Conservation (phyloP, 2,113 vertebrate species). For the Acanthochromis polyacanthus region DNA sequence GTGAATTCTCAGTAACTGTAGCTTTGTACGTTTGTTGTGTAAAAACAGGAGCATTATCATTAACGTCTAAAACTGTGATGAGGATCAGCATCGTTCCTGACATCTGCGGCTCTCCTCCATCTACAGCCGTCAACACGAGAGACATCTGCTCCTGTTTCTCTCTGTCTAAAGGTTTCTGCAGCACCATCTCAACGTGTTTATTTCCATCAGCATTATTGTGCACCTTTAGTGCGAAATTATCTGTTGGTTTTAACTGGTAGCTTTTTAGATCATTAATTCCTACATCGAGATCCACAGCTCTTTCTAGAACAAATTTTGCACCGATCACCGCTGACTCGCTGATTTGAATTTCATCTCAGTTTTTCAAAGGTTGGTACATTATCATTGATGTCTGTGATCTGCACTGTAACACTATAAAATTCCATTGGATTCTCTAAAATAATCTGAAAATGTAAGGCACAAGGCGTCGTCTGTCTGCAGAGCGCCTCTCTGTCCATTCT, state of each 20-base stretch:
- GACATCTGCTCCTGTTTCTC: conserved; percentile 64
- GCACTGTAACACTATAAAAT: conserved; percentile 69
- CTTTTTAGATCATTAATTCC: too few relatives aligned
- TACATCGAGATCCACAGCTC: conserved; percentile 75
- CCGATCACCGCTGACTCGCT: conserved; percentile 64
- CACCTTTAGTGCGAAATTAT: conserved; percentile 71
- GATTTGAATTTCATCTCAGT: conserved; percentile 65
- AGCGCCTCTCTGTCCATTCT: conserved; percentile 79
- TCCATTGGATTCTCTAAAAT: conserved; percentile 82
- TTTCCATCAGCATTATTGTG: conserved; percentile 57
- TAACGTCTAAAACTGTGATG: conserved; percentile 75
- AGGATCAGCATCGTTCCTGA: conserved; percentile 74
- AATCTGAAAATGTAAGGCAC: conserved; percentile 79
- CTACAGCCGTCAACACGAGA: conserved; percentile 75
- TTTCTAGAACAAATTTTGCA: conserved; percentile 71
- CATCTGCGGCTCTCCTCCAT: conserved; percentile 80
- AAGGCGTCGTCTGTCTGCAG: conserved; percentile 72
- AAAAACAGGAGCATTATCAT: conserved; percentile 76
- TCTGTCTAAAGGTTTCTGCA: conserved; percentile 72
- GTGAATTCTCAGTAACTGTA: conserved; percentile 68
- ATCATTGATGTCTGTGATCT: conserved; percentile 78
- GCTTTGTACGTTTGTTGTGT: conserved; percentile 66
- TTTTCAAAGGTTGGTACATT: conserved; percentile 68
- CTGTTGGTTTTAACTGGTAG: conserved; percentile 60
- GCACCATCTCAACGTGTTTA: conserved; percentile 69